These are phyloP conservation scores for Cryptocephalus primarius DNA, from an alignment of 2,888 invertebrate species.

Conservation along the genomic window DNA sequence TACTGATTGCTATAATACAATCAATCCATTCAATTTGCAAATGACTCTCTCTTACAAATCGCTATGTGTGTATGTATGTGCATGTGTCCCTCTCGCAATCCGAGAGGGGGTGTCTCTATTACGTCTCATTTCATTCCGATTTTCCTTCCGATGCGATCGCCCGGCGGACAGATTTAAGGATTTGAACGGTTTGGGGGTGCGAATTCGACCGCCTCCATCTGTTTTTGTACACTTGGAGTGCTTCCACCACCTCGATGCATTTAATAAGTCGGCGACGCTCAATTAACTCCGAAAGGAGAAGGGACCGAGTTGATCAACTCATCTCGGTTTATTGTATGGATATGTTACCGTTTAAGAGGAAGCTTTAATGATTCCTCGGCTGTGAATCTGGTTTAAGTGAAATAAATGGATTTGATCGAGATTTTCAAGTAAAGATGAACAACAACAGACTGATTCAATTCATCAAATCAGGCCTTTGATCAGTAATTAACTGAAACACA, in stretches of 20 bases:
- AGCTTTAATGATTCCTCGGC: too few relatives aligned
- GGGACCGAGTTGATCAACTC: too few relatives aligned
- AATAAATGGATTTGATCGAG: too few relatives aligned
- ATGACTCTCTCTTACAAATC: not conserved
- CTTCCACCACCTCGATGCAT: not conserved
- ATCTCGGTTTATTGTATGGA: too few relatives aligned
- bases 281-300: not conserved
- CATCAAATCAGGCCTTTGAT: too few relatives aligned
- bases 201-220: not conserved
- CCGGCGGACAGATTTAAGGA: not conserved
- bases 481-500: too few relatives aligned
- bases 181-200: not conserved
- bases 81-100: not conserved
- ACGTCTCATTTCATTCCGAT: not conserved
- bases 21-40: not conserved
- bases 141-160: not conserved
- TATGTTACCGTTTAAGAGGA: too few relatives aligned
- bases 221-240: not conserved
- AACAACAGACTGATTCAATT: too few relatives aligned
- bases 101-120: not conserved
- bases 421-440: too few relatives aligned
- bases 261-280: not conserved
- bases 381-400: too few relatives aligned
- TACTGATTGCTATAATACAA: not conserved
- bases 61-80: too few relatives aligned